Conservation (phyloP, 1,140 invertebrate species). For the Eurosta solidaginis region DNA sequence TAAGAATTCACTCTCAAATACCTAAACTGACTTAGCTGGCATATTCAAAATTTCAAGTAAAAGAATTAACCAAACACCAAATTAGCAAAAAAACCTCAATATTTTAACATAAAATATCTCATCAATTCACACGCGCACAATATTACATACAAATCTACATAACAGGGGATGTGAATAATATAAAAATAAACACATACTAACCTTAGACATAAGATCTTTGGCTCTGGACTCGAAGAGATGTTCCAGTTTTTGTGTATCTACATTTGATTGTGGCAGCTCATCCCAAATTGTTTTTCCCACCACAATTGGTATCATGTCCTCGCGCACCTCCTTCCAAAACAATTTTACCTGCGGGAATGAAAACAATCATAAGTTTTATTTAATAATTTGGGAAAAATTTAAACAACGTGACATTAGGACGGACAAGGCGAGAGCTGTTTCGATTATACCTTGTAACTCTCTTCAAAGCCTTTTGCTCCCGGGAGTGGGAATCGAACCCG, state of each 20-base stretch:
- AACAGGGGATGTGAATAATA: neutral
- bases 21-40: too few species aligned
- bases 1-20: neutral
- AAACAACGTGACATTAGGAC: too few species aligned
- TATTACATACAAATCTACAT: neutral
- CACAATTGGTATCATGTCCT: slow-evolving; percentile 77
- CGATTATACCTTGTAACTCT: too few species aligned
- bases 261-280: slow-evolving; percentile 78
- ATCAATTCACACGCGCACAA: neutral
- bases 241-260: slow-evolving; percentile 94
- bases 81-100: neutral
- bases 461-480: too few species aligned
- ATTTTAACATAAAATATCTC: neutral
- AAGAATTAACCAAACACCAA: neutral
- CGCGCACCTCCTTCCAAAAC: slow-evolving; percentile 96
- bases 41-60: neutral
- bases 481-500: too few species aligned
- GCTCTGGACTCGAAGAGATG: slow-evolving; percentile 96
- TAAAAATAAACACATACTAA: slow-evolving; percentile 58
- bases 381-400: too few species aligned
- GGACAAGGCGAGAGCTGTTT: too few species aligned
- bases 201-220: slow-evolving; percentile 94
- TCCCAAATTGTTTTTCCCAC: slow-evolving; percentile 90
- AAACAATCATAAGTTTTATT: neutral
- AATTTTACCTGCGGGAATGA: slow-evolving; percentile 72